A percentile compares a stretch with the other conserved stretches of the same genome.
phyloP scores from a whole-genome alignment of 1,140 invertebrate genomes.

The Copidosoma floridanum region DNA sequence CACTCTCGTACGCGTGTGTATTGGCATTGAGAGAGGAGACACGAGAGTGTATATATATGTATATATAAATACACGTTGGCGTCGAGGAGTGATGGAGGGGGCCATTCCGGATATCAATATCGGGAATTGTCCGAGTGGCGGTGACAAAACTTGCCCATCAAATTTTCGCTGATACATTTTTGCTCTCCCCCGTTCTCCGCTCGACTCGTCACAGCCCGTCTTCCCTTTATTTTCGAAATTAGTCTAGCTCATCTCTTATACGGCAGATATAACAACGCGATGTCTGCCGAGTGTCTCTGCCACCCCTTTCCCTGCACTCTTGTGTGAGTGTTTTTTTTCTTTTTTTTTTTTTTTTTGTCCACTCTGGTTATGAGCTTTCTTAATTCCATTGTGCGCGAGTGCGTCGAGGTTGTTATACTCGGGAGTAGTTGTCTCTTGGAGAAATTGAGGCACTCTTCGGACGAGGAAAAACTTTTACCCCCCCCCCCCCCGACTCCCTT shows the following conservation, averaged over 20 bases:
- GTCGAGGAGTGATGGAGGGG: slow-evolving; percentile 35
- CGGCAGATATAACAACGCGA: too few species aligned
- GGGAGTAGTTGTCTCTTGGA: neutral
- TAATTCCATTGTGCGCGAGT: neutral
- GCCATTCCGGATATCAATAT: slow-evolving; percentile 43
- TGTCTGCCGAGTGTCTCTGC: too few species aligned
- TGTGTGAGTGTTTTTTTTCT: slow-evolving; percentile 4
- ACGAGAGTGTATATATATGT: too few species aligned
- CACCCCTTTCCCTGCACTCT: neutral
- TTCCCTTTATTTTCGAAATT: too few species aligned
- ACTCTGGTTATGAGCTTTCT: slow-evolving; percentile 1
- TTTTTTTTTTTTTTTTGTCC: neutral
- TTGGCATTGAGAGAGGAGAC: too few species aligned
- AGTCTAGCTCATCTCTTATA: neutral
- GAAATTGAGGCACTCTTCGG: neutral
- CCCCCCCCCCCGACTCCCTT: too few species aligned
- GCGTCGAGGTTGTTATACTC: too few species aligned
- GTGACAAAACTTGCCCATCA: slow-evolving; percentile 34
- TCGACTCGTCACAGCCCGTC: too few species aligned
- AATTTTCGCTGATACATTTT: slow-evolving; percentile 36
- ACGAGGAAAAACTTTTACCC: too few species aligned
- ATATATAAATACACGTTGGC: too few species aligned
- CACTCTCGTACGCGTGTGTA: slow-evolving; percentile 8
- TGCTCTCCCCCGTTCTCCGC: too few species aligned
- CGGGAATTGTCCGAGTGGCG: slow-evolving; percentile 38